phyloP scores from a whole-genome alignment of 2,797 vertebrate species.

The Echiichthys vipera region DNA sequence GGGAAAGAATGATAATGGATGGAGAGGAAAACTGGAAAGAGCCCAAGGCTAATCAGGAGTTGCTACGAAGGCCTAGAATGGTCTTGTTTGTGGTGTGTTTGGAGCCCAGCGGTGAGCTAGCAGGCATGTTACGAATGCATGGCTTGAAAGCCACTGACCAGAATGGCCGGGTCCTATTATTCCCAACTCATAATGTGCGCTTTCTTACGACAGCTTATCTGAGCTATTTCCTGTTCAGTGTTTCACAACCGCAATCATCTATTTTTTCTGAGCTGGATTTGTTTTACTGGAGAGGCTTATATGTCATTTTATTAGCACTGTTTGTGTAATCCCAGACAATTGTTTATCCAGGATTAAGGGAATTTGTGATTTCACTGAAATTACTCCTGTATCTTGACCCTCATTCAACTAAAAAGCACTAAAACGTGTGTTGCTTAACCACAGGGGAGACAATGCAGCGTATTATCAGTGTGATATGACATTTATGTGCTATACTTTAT shows the following conservation, averaged over 20 bases:
- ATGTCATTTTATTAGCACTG: slow-evolving; percentile 16
- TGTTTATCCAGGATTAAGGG: slow-evolving; percentile 21
- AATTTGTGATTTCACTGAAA: slow-evolving; percentile 19
- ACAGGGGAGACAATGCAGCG: background rate
- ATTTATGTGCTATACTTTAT: too few relatives aligned
- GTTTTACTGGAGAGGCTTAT: slow-evolving; percentile 1
- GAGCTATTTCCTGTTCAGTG: slow-evolving; percentile 45
- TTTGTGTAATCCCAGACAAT: background rate
- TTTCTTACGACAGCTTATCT: slow-evolving; percentile 59
- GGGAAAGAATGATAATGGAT: slow-evolving; percentile 50
- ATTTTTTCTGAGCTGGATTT: slow-evolving; percentile 21
- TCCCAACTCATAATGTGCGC: slow-evolving; percentile 35
- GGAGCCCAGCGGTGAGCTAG: slow-evolving; percentile 64
- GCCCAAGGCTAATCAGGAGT: slow-evolving; percentile 64
- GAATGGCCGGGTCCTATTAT: slow-evolving; percentile 23
- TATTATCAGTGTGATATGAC: too few relatives aligned
- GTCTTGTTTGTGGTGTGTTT: slow-evolving; percentile 41
- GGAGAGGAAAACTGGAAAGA: slow-evolving; percentile 58
- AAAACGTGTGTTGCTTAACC: background rate
- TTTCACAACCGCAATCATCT: slow-evolving; percentile 44
- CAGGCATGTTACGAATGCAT: slow-evolving; percentile 58
- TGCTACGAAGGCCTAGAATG: slow-evolving; percentile 35
- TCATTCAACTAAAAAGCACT: background rate
- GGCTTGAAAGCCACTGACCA: slow-evolving; percentile 38
- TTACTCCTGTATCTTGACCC: background rate